phyloP scores from a whole-genome alignment of 2,888 invertebrate genomes.

The Lobophora halterata region DNA sequence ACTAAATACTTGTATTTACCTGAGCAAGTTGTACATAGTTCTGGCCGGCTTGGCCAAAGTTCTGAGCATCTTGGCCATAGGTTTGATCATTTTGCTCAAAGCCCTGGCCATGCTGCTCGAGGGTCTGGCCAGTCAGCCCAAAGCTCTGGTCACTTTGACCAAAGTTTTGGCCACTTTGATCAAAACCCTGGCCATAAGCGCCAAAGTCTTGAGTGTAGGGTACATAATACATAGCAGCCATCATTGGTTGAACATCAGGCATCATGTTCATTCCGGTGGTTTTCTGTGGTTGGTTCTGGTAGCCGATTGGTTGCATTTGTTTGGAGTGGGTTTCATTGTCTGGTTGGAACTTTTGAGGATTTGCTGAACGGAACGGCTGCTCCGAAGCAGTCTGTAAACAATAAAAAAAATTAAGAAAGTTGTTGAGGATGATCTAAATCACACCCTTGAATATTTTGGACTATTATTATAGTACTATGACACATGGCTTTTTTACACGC shows the following conservation, averaged over 20 bases:
- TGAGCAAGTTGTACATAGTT: no score
- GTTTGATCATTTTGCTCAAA: no score
- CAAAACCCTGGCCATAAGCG: background rate
- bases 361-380: conserved; percentile 16
- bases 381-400: conserved; percentile 17
- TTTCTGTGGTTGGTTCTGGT: conserved; percentile 9
- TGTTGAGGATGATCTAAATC: no score
- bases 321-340: background rate
- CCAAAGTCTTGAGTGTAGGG: background rate
- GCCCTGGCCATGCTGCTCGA: no score
- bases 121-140: background rate
- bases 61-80: no score
- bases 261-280: background rate
- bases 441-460: no score
- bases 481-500: no score
- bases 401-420: no score
- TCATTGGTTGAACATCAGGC: conserved; percentile 3
- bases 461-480: no score
- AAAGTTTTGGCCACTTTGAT: conserved; percentile 1
- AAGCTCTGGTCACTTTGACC: background rate
- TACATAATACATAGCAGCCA: conserved; percentile 7
- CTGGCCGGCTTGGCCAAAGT: no score
- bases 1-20: no score
- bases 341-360: conserved; percentile 3
- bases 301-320: no score